Base-by-base conservation (phyloP, 2,797 vertebrate species). In the Crypturellus tataupa region DNA sequence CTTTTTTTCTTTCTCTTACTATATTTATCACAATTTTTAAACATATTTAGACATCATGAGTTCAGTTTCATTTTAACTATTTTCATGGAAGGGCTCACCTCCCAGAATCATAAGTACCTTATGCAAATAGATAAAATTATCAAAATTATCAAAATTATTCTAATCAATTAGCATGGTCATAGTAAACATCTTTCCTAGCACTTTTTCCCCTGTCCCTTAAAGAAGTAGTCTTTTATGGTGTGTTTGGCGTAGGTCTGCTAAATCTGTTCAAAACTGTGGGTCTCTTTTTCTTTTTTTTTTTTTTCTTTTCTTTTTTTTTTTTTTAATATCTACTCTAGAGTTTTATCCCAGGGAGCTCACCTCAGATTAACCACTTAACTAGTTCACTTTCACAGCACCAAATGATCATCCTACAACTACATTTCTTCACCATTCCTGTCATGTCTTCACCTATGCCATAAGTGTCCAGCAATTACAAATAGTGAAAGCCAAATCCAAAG, bases 191-290 rank as follows among this genome's bases (percentile, higher is more conserved):
- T 20, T 7, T 25, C 49, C 35, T 70, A 62, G 33, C 25, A 91
- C 82, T 53, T 64, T 16, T 64, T n/a, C 46, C 29, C 21, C 11
- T 33, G 3, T 18, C 56, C 14, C n/a, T 53, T 84, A 92, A 80
- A 35, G 18, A 60, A 68, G 44, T 12, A 47, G 27, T 39, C 42
- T 79, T 39, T 80, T 89, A 42, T 39, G 9, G 58, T 9, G 16
- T 6, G 1, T 46, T 67, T 40, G 1, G 17, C 51, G 6, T 40
- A 71, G 53, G 60, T 90, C 81, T 83, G 27, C 44, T 27, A 55
- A 92, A 77, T 20, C 53, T 89, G 80, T 37, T 73, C 25, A 86
- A 35, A 86, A 70, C 11, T 10, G 15, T 47, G 85, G 4, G 39
- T 8, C 5, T 62, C 47, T 33, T 46, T 47, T 11, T 17, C 19